Conservation (phyloP, 2,888 invertebrate species). For the Oeneis ivallda region DNA sequence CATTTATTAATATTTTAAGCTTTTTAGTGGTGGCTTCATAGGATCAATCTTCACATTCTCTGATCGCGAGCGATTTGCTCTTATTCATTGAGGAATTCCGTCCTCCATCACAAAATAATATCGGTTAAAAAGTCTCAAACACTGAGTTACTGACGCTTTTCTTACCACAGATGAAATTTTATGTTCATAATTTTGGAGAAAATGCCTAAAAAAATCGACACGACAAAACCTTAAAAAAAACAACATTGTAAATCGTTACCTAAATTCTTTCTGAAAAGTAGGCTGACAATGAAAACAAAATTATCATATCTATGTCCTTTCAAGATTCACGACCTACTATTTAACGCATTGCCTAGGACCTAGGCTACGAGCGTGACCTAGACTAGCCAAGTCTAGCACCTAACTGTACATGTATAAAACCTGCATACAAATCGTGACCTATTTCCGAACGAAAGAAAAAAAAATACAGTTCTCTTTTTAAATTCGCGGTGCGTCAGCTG, state of each 20-base stretch:
- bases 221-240: neutral
- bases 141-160: too few species aligned
- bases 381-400: slow-evolving; percentile 16
- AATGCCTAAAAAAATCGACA: too few species aligned
- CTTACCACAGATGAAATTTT: too few species aligned
- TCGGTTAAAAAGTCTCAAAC: too few species aligned
- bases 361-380: slow-evolving; percentile 14
- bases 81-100: too few species aligned
- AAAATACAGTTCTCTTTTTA: slow-evolving; percentile 60
- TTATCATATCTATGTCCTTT: neutral
- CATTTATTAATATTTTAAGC: too few species aligned
- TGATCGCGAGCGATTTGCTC: too few species aligned
- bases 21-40: too few species aligned
- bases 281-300: neutral
- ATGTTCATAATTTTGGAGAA: too few species aligned
- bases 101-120: too few species aligned
- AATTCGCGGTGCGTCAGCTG: slow-evolving; percentile 65
- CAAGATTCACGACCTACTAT: neutral
- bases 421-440: slow-evolving; percentile 60
- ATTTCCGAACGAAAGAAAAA: slow-evolving; percentile 46
- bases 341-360: slow-evolving; percentile 11
- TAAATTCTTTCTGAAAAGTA: neutral
- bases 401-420: slow-evolving; percentile 28
- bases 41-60: too few species aligned
- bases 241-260: neutral